Conservation (phyloP, 2,888 invertebrate genomes). For the Amphipoea oculea region DNA sequence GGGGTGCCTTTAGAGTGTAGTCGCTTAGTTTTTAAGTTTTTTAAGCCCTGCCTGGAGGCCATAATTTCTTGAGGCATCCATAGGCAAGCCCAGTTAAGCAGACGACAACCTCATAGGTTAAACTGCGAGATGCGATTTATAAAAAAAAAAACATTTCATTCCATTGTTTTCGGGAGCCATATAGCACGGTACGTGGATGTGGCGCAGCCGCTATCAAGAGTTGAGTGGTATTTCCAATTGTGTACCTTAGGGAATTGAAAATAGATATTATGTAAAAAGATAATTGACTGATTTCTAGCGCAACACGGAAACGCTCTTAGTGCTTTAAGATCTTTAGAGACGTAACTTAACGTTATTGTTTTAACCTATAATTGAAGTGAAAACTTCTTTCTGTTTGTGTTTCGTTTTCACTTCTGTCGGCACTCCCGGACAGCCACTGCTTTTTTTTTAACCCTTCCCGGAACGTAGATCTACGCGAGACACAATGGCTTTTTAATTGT, state of each 20-base stretch:
- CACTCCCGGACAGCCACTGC: too few species aligned
- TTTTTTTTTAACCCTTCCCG: too few species aligned
- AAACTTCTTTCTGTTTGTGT: too few species aligned
- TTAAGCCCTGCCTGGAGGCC: too few species aligned
- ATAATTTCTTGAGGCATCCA: too few species aligned
- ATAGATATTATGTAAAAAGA: background rate
- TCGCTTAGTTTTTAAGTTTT: too few species aligned
- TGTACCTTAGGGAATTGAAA: background rate
- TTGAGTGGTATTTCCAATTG: background rate
- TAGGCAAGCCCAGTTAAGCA: too few species aligned
- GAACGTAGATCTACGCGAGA: too few species aligned
- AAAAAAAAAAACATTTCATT: background rate
- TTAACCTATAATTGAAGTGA: background rate
- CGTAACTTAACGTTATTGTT: background rate
- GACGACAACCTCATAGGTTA: too few species aligned
- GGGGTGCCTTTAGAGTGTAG: too few species aligned
- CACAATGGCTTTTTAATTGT: too few species aligned
- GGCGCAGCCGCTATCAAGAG: background rate
- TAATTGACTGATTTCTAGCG: background rate
- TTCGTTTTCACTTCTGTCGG: background rate
- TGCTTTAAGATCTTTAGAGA: background rate
- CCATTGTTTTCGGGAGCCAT: background rate
- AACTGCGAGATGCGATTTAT: too few species aligned
- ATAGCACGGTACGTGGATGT: background rate
- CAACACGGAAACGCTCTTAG: conserved; percentile 5